These are phyloP conservation scores for Halcyon leucocephala DNA, from an alignment of 2,797 vertebrate species.

Conservation along the genomic window DNA sequence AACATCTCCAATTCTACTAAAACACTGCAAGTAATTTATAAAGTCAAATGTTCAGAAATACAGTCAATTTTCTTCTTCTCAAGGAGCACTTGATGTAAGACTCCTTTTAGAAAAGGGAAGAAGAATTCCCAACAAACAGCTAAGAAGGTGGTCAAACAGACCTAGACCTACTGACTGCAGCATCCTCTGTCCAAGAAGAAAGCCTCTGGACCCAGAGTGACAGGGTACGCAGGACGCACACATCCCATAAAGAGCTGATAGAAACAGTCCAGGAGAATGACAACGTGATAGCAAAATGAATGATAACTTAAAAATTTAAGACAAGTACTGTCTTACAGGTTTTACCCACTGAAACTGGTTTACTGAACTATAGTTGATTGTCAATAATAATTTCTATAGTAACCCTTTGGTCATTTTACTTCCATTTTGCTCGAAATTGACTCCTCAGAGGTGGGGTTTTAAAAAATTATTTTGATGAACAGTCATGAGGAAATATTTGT, in stretches of 20 bases:
- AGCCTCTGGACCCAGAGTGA: too few relatives aligned
- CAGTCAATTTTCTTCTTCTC: background rate
- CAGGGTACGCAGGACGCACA: background rate
- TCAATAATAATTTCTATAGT: background rate
- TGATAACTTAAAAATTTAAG: background rate
- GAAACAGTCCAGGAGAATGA: background rate
- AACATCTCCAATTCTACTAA: background rate
- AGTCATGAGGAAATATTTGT: background rate
- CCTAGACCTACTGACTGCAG: too few relatives aligned
- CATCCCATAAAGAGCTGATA: rapidly evolving
- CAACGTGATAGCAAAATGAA: rapidly evolving
- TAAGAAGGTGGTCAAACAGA: too few relatives aligned
- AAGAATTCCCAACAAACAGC: background rate
- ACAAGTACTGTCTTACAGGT: background rate
- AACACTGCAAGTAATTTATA: background rate
- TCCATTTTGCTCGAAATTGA: background rate
- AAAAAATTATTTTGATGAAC: background rate
- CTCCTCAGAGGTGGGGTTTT: background rate
- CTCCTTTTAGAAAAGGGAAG: background rate
- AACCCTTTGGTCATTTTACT: background rate
- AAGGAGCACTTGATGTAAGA: background rate
- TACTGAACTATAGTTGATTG: background rate
- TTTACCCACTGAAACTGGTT: background rate
- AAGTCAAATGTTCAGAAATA: background rate
- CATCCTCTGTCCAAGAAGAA: too few relatives aligned